phyloP scores from a whole-genome alignment of 2,113 vertebrate genomes.

The Megaceryle maxima region DNA sequence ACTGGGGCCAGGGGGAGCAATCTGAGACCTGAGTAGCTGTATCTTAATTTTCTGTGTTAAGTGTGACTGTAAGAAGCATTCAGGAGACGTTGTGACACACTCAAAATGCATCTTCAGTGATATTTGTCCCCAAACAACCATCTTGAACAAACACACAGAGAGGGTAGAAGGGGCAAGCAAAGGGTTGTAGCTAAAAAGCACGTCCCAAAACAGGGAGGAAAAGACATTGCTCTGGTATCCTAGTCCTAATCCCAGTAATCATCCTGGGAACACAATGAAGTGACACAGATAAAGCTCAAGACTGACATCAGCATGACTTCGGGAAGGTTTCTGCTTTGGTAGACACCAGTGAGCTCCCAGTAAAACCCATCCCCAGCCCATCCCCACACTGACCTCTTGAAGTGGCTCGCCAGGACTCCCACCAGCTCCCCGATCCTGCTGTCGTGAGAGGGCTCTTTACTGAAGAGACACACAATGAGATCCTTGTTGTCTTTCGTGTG shows the following conservation, averaged over 20 bases:
- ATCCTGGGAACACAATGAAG: not conserved
- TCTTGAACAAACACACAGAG: not conserved
- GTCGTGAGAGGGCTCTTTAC: constrained; percentile 83
- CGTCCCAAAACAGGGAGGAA: not conserved
- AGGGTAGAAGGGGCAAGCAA: not conserved
- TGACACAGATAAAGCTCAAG: not conserved
- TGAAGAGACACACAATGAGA: constrained; percentile 92
- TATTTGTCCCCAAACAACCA: not conserved
- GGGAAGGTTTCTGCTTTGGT: not conserved
- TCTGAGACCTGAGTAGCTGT: not conserved
- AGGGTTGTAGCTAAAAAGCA: not conserved
- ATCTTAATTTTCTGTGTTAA: not conserved
- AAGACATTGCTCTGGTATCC: not conserved
- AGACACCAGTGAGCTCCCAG: not conserved
- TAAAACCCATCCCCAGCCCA: not conserved
- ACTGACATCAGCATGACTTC: not conserved
- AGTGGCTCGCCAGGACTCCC: constrained; percentile 91
- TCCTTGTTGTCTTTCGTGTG: constrained; percentile 96
- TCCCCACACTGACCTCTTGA: constrained; percentile 87
- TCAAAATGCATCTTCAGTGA: not conserved
- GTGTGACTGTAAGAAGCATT: not conserved
- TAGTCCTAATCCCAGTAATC: not conserved
- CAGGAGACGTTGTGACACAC: not conserved
- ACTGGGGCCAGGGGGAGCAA: not conserved
- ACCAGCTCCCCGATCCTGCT: constrained; percentile 95